Conservation (phyloP, 2,797 vertebrate species). For the Silurus lanzhouensis region DNA sequence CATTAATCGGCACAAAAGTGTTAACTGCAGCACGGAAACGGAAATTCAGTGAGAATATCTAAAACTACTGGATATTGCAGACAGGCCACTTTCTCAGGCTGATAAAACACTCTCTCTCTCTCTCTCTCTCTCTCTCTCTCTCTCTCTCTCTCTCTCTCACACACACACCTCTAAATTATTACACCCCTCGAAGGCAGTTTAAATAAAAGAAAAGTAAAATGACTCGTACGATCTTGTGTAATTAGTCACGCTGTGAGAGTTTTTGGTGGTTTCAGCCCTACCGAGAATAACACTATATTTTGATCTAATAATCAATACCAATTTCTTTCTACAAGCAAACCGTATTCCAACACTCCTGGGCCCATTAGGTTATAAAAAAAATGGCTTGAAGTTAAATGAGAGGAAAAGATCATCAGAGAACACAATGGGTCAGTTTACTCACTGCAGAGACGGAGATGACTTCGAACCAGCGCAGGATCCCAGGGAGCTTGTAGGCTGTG, state of each 20-base stretch:
- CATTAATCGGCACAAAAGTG: constrained; percentile 59
- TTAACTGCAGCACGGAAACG: constrained; percentile 56
- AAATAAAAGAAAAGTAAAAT: neutral
- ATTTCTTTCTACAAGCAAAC: constrained; percentile 14
- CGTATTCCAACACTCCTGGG: neutral
- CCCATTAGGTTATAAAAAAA: neutral
- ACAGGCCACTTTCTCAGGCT: constrained; percentile 34
- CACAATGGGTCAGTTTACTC: constrained; percentile 58
- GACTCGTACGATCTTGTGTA: neutral
- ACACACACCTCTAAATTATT: constrained; percentile 2
- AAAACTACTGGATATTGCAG: constrained; percentile 26
- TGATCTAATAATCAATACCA: constrained; percentile 24
- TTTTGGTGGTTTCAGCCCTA: neutral
- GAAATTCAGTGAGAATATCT: constrained; percentile 47
- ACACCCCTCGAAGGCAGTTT: constrained; percentile 7
- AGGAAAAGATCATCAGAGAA: neutral
- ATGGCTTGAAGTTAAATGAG: neutral
- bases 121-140: neutral
- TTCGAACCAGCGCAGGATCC: constrained; percentile 83
- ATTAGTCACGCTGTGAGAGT: constrained; percentile 1
- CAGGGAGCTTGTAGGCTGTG: constrained; percentile 79
- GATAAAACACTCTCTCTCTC: constrained; percentile 10
- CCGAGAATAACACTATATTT: neutral
- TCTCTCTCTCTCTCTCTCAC: neutral
- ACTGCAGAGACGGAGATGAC: constrained; percentile 75